A percentile compares a stretch with the other conserved stretches of the same genome.
These are phyloP conservation scores for Metopolophium dirhodum DNA, from an alignment of 1,140 invertebrate genomes.

Conservation along the genomic window DNA sequence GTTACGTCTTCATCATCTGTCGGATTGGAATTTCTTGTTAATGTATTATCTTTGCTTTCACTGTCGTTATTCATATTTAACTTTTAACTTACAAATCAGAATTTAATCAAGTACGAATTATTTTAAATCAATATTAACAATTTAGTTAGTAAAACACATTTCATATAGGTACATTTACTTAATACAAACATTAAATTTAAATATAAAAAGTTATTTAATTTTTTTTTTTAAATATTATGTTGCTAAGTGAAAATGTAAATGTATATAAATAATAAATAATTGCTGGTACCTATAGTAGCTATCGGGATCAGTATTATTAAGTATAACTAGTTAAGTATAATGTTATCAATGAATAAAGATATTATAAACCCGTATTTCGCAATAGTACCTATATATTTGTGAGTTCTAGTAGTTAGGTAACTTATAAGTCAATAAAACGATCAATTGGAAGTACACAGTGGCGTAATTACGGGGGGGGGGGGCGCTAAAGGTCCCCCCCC, in stretches of 20 bases:
- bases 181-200: background rate
- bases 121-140: background rate
- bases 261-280: background rate
- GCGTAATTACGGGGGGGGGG: too few species aligned
- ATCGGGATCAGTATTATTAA: background rate
- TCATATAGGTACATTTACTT: background rate
- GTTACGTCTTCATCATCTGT: conserved; percentile 9
- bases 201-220: background rate
- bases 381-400: too few species aligned
- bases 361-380: background rate
- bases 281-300: too few species aligned
- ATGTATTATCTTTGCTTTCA: background rate
- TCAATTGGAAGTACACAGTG: too few species aligned
- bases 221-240: background rate
- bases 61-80: background rate
- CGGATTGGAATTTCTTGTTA: background rate
- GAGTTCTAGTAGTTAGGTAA: too few species aligned
- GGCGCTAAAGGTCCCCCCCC: too few species aligned
- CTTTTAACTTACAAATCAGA: background rate
- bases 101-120: background rate
- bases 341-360: background rate
- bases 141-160: background rate
- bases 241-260: background rate
- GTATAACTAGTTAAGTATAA: too few species aligned
- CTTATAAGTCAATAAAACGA: too few species aligned